Percentiles rank a stretch among this genome's conserved stretches.
These are phyloP conservation scores for Monopterus albus DNA, from an alignment of 2,113 vertebrate species.

Conservation along the genomic window DNA sequence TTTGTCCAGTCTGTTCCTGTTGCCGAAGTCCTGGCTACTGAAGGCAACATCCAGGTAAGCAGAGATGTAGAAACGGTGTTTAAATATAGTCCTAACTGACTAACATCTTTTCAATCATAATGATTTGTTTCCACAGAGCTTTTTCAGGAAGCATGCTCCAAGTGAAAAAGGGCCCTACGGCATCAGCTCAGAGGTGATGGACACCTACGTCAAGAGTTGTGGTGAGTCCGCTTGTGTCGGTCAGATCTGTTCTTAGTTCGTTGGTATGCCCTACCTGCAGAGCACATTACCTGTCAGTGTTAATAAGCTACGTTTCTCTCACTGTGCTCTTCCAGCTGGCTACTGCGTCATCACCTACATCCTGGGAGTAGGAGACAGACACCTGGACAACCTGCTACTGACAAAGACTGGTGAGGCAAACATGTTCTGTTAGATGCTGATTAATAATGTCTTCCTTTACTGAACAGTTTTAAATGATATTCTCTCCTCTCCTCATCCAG, in stretches of 20 bases:
- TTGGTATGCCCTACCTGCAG: not conserved
- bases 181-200: slow-evolving; percentile 98
- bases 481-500: slow-evolving; percentile 69
- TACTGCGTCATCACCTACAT: slow-evolving; percentile 99
- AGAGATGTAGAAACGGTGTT: not conserved
- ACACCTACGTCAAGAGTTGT: slow-evolving; percentile 98
- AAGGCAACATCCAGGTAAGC: slow-evolving; percentile 97
- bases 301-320: not conserved
- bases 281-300: too few species aligned
- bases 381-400: slow-evolving; percentile 96
- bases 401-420: slow-evolving; percentile 89
- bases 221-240: slow-evolving; percentile 80
- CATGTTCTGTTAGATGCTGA: rapidly evolving
- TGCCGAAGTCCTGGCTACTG: slow-evolving; percentile 95
- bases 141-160: slow-evolving; percentile 95
- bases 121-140: slow-evolving; percentile 84
- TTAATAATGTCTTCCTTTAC: not conserved
- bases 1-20: slow-evolving; percentile 98
- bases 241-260: not conserved
- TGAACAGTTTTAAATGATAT: not conserved
- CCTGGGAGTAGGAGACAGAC: slow-evolving; percentile 96
- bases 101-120: too few species aligned
- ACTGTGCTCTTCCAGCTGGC: slow-evolving; percentile 84
- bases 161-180: slow-evolving; percentile 96
- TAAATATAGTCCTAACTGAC: not conserved